These are phyloP conservation scores for Eumerus sabulonum DNA, from an alignment of 2,888 invertebrate species.

Conservation along the genomic window DNA sequence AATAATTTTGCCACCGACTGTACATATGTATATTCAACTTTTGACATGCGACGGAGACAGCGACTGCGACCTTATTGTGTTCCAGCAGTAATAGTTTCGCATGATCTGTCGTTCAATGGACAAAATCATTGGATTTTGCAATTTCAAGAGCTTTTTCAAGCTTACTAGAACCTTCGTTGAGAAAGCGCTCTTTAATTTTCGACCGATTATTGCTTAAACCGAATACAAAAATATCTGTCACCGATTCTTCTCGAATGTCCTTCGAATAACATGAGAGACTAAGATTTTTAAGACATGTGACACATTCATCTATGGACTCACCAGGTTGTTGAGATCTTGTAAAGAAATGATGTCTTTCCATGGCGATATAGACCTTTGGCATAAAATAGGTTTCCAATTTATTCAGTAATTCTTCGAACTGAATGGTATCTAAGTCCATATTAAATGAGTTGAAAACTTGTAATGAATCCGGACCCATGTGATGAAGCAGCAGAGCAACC, in stretches of 20 bases:
- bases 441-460: constrained; percentile 63
- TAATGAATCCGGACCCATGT: constrained; percentile 28
- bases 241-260: not conserved
- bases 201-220: constrained; percentile 21
- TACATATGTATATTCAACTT: no score
- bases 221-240: constrained; percentile 2
- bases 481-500: constrained; percentile 4
- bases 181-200: constrained; percentile 5
- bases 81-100: constrained; percentile 16
- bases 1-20: no score
- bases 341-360: constrained; percentile 45
- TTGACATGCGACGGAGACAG: no score
- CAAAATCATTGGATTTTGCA: constrained; percentile 19
- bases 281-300: constrained; percentile 17
- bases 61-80: no score
- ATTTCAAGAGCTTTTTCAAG: constrained; percentile 24
- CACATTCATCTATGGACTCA: constrained; percentile 15
- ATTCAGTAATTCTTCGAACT: constrained; percentile 26
- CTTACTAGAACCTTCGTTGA: constrained; percentile 28
- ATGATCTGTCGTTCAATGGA: constrained; percentile 21
- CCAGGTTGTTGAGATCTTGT: constrained; percentile 11
- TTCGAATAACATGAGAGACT: constrained; percentile 1
- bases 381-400: constrained; percentile 45
- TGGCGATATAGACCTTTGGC: constrained; percentile 56
- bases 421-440: constrained; percentile 42